Conservation (phyloP, 2,113 vertebrate genomes). For the Hippotragus niger region DNA sequence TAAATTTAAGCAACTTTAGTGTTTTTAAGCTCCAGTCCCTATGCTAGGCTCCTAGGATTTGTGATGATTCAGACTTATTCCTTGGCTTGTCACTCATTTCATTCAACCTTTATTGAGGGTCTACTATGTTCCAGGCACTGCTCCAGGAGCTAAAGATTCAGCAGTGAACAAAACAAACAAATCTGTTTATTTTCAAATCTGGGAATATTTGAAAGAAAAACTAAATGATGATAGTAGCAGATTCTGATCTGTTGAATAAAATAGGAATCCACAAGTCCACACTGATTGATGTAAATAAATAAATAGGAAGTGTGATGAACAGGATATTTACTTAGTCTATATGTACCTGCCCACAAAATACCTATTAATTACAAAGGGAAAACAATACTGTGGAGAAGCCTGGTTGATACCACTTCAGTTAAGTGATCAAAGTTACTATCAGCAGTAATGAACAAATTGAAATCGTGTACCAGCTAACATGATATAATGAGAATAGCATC, state of each 20-base stretch:
- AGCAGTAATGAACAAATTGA: not conserved
- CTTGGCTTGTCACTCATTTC: not conserved
- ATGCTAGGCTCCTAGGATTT: not conserved
- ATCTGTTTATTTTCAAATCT: not conserved
- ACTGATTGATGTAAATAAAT: not conserved
- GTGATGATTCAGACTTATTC: not conserved
- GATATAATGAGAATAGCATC: not conserved
- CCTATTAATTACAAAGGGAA: not conserved
- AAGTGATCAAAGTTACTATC: not conserved
- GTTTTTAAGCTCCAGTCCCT: not conserved
- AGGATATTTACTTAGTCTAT: not conserved
- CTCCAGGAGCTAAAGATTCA: not conserved
- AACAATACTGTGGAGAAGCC: not conserved
- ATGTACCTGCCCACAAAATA: not conserved
- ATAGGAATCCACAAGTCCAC: not conserved
- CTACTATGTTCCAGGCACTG: not conserved
- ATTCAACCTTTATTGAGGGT: not conserved
- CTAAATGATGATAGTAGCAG: not conserved
- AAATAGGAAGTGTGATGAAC: not conserved
- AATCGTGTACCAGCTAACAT: not conserved
- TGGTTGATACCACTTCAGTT: not conserved
- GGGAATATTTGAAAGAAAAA: not conserved
- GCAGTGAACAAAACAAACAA: not conserved
- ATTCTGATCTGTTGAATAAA: not conserved
- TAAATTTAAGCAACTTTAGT: not conserved